Evolutionary conservation across 2,888 invertebrate genomes (phyloP).

Genomic region (Phasia obesa): DNA sequence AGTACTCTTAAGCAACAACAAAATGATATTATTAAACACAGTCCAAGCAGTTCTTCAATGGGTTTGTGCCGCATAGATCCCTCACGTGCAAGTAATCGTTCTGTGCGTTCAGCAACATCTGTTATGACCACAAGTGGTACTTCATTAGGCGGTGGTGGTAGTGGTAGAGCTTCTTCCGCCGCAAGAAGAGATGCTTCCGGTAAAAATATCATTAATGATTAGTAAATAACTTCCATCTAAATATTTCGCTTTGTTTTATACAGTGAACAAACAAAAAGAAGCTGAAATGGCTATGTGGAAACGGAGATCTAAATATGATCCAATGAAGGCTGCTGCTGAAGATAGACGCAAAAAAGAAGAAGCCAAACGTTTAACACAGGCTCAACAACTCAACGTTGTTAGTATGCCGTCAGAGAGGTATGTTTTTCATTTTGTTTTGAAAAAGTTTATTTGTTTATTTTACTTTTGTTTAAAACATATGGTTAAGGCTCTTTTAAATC

Average conservation of each 20-base stretch:
- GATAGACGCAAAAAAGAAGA: constrained; percentile 87
- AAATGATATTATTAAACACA: constrained; percentile 78
- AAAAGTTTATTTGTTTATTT: constrained; percentile 14
- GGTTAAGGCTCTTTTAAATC: constrained; percentile 20
- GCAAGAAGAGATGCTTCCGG: constrained; percentile 79
- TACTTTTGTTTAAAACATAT: constrained; percentile 17
- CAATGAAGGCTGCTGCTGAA: constrained; percentile 95
- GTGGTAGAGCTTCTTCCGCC: constrained; percentile 76
- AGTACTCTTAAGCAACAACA: constrained; percentile 79
- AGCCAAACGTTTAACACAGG: constrained; percentile 82
- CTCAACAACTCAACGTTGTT: constrained; percentile 73
- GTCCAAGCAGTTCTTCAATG: constrained; percentile 82
- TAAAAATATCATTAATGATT: constrained; percentile 68
- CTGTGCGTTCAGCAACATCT: constrained; percentile 79
- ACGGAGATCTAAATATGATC: constrained; percentile 96
- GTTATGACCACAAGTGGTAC: constrained; percentile 78
- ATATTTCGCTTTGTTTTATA: constrained; percentile 57
- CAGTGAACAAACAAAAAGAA: constrained; percentile 88
- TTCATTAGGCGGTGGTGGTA: constrained; percentile 73
- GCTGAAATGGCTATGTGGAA: constrained; percentile 97
- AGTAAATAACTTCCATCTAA: neutral
- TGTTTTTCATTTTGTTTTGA: constrained; percentile 52
- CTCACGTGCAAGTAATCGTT: constrained; percentile 80
- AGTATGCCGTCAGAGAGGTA: constrained; percentile 78
- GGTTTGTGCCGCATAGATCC: constrained; percentile 79